Evolutionary conservation across 1,140 invertebrate species (phyloP), one percentile per base, ranked within the genome.

Genomic region (Samia ricini): DNA sequence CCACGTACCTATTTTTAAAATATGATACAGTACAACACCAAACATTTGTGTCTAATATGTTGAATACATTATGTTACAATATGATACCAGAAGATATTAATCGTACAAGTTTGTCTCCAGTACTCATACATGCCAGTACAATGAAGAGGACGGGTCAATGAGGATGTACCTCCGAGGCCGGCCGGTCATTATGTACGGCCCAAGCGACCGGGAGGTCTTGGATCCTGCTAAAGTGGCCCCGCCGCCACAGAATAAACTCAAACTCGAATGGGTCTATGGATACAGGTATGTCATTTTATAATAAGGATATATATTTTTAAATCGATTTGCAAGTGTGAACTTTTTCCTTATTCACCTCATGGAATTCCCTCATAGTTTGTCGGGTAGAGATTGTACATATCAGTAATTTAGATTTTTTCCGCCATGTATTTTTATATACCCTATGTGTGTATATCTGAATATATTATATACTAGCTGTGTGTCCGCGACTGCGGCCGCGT

Each of bases 251-350:
- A 94, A 93, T 74, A 96, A 95, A 85, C 93, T 98, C 10, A 96
- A 97, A 83, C 89, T 98, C 15, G 97, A 98, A 86, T 98, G 97
- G 97, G 97, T 97, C 88, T 79, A 95, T 71, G 90, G 90, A 19
- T 91, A 91, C 69, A 89, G 90, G 90, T 91, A 56, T 76, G 81
- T 22, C 18, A 42, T 60, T 20, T 54, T 36, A 21, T 65, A 19
- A 52, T 20, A 12, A 52, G 2, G 22, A 52, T 5, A 15, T 19
- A 1, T 10, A 42, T 42, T 42, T 42, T 8, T 10, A 42, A 42
- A n/a, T 1, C 23, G 1, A 42, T 42, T 10, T 42, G 8, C 0
- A 42, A 10, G 36, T n/a, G n/a, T n/a, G 36, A 42, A 42, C 8
- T n/a, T 42, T 10, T 10, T 42, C 36, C 8, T 0, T 42, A 42